These are phyloP conservation scores for Chloroceryle amazona DNA, from an alignment of 2,797 vertebrate genomes.

Conservation along the genomic window DNA sequence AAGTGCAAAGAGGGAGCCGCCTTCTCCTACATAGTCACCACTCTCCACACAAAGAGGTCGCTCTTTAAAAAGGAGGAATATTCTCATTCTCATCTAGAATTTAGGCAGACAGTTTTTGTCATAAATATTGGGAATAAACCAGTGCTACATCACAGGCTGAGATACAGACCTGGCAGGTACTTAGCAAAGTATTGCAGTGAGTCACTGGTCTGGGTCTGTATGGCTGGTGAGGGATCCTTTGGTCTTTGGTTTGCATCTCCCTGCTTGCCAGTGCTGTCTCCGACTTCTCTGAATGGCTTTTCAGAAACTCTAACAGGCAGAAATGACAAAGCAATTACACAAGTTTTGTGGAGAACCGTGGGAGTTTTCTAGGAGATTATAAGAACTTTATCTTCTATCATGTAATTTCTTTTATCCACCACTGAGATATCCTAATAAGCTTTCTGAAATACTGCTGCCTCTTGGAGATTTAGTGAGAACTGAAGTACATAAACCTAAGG, in stretches of 20 bases:
- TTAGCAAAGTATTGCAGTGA: not conserved
- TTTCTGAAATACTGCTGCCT: not conserved
- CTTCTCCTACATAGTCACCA: not conserved
- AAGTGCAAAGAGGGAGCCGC: not conserved
- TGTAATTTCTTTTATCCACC: not conserved
- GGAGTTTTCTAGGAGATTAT: constrained; percentile 32
- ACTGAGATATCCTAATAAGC: not conserved
- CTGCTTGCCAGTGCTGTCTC: not conserved
- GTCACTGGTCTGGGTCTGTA: not conserved
- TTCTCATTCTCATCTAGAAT: not conserved
- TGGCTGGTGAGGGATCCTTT: not conserved
- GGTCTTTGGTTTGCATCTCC: not conserved
- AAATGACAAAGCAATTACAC: constrained; percentile 42
- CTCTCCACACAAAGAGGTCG: not conserved
- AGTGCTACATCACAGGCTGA: not conserved
- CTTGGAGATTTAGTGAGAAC: not conserved
- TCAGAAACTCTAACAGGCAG: not conserved
- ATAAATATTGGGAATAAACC: not conserved
- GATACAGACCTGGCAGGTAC: not conserved
- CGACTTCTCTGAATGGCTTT: not conserved
- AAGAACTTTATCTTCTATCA: not conserved
- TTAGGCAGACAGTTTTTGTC: not conserved
- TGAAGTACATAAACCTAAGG: not conserved
- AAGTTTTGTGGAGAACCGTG: constrained; percentile 25
- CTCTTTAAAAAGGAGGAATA: not conserved